These are phyloP conservation scores for Oligia fasciuncula DNA, from an alignment of 2,888 invertebrate species.

Conservation along the genomic window DNA sequence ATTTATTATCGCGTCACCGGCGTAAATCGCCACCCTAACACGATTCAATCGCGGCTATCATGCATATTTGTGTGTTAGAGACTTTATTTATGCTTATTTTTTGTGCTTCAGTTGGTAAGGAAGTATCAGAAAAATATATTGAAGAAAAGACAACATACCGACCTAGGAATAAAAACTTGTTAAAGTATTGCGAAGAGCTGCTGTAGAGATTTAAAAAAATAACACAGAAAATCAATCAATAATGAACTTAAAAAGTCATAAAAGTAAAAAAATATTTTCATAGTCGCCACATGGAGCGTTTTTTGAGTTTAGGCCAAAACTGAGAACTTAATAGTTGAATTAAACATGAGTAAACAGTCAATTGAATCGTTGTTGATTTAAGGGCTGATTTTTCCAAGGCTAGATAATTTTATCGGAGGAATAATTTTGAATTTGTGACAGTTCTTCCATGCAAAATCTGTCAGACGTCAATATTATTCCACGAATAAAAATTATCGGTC, in stretches of 20 bases:
- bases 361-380: no score
- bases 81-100: conserved; percentile 28
- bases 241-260: background rate
- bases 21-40: conserved; percentile 64
- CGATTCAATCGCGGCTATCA: conserved; percentile 60
- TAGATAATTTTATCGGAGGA: no score
- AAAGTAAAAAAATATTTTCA: background rate
- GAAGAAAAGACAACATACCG: background rate
- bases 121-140: background rate
- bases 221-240: background rate
- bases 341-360: background rate
- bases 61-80: conserved; percentile 32
- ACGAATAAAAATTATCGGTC: no score
- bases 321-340: background rate
- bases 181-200: background rate
- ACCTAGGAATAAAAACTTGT: background rate
- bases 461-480: no score
- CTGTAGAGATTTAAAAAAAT: background rate
- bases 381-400: no score
- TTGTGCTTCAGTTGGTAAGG: background rate
- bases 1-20: conserved; percentile 64
- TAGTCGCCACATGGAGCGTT: background rate
- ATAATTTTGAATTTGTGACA: background rate
- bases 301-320: background rate
- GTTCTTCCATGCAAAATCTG: no score